Evolutionary conservation across 2,797 vertebrate genomes (phyloP).

Genomic region (Spondyliosoma cantharus): DNA sequence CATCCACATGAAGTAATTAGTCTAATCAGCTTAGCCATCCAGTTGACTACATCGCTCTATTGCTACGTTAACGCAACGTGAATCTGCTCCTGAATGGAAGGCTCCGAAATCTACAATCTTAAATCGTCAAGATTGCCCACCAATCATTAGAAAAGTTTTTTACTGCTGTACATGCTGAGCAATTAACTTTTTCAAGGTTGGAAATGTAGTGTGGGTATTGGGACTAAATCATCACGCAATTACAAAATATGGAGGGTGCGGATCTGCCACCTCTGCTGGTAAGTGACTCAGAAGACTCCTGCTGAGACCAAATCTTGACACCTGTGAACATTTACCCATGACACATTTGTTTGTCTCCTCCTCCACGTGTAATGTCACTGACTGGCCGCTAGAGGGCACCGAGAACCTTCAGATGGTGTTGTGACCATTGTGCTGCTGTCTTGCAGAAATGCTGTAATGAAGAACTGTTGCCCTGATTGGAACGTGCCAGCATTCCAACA

Average conservation of each 20-base stretch:
- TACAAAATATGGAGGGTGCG: background rate
- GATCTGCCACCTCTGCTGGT: background rate
- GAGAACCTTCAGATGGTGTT: background rate
- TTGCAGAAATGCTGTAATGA: slow-evolving; percentile 96
- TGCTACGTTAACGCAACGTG: too few species aligned
- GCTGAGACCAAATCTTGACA: background rate
- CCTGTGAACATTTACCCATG: background rate
- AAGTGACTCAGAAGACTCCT: background rate
- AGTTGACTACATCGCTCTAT: too few species aligned
- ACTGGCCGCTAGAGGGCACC: slow-evolving; percentile 59
- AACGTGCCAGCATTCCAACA: slow-evolving; percentile 96
- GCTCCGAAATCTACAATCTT: too few species aligned
- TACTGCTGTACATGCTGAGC: background rate
- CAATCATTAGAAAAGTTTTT: too few species aligned
- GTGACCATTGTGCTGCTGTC: slow-evolving; percentile 6
- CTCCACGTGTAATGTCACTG: background rate
- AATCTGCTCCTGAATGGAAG: too few species aligned
- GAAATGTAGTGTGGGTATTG: background rate
- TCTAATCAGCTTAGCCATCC: too few species aligned
- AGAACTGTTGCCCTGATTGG: slow-evolving; percentile 98
- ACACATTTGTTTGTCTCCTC: background rate
- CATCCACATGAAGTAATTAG: too few species aligned
- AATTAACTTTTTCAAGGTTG: background rate
- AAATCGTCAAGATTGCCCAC: too few species aligned
- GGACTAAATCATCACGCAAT: background rate